Evolutionary conservation across 2,888 invertebrate species (phyloP).

Genomic region (Athalia cordata): DNA sequence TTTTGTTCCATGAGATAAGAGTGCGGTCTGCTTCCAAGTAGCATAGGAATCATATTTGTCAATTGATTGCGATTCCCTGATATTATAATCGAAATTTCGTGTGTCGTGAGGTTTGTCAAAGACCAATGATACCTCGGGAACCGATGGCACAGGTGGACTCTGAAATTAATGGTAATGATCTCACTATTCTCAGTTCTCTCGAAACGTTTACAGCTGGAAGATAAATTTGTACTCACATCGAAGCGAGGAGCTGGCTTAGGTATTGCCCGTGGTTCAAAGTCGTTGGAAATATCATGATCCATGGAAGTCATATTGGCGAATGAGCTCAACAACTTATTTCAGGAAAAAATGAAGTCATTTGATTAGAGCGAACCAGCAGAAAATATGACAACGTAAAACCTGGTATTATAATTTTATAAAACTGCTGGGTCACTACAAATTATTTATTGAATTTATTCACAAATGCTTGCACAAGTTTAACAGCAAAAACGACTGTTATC

Average conservation of each 20-base stretch:
- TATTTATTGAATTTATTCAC: too few species aligned
- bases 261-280: constrained; percentile 64
- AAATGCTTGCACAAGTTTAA: not conserved
- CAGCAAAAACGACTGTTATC: constrained; percentile 8
- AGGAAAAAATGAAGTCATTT: too few species aligned
- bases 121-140: constrained; percentile 68
- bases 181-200: not conserved
- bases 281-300: constrained; percentile 56
- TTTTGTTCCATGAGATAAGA: not conserved
- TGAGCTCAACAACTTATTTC: too few species aligned
- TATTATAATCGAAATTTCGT: constrained; percentile 38
- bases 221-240: constrained; percentile 55
- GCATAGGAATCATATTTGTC: constrained; percentile 59
- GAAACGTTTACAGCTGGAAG: not conserved
- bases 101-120: constrained; percentile 57
- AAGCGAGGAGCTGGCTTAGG: constrained; percentile 59
- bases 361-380: too few species aligned
- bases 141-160: constrained; percentile 59
- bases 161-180: constrained; percentile 50
- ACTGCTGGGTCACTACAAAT: too few species aligned
- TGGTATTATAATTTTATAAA: not conserved
- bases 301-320: constrained; percentile 53
- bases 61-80: constrained; percentile 44
- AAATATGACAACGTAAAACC: too few species aligned
- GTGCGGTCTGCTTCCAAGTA: constrained; percentile 60